phyloP scores from a whole-genome alignment of 2,113 vertebrate species.

The Ascaphus truei region DNA sequence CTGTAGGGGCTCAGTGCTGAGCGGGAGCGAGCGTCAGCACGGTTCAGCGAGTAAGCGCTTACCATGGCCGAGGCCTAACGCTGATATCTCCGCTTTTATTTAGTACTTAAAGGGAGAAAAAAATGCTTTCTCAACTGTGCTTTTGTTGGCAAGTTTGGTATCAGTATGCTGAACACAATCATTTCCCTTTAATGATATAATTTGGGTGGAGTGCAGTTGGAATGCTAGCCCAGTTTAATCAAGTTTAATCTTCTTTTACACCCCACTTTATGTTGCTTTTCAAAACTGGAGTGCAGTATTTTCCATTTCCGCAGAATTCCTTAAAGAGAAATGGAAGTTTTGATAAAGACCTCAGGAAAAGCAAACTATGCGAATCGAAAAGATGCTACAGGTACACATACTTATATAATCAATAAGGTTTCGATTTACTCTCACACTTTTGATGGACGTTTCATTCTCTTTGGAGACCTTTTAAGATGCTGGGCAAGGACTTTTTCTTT shows the following conservation, averaged over 20 bases:
- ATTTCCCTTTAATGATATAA: slow-evolving; percentile 51
- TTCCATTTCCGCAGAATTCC: slow-evolving; percentile 42
- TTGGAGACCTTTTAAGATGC: too few species aligned
- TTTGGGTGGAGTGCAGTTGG: slow-evolving; percentile 56
- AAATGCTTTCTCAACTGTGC: slow-evolving; percentile 44
- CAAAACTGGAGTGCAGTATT: slow-evolving; percentile 36
- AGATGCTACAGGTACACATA: too few species aligned
- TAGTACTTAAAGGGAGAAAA: slow-evolving; percentile 45
- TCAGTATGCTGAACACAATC: slow-evolving; percentile 46
- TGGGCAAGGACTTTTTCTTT: too few species aligned
- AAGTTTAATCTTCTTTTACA: slow-evolving; percentile 46
- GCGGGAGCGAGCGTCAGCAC: too few species aligned
- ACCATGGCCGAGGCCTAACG: too few species aligned
- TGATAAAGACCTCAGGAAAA: too few species aligned
- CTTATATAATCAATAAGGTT: too few species aligned
- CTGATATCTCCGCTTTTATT: neutral
- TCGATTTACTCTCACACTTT: too few species aligned
- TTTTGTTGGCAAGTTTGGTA: slow-evolving; percentile 51
- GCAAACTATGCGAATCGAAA: too few species aligned
- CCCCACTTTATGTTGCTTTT: slow-evolving; percentile 43
- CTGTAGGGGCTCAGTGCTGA: too few species aligned
- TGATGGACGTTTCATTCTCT: too few species aligned
- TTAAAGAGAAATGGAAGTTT: slow-evolving; percentile 39
- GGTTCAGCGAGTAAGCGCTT: too few species aligned
- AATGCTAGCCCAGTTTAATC: slow-evolving; percentile 36